Conservation (phyloP, 2,113 vertebrate genomes). For the Ptychochromis oligacanthus region DNA sequence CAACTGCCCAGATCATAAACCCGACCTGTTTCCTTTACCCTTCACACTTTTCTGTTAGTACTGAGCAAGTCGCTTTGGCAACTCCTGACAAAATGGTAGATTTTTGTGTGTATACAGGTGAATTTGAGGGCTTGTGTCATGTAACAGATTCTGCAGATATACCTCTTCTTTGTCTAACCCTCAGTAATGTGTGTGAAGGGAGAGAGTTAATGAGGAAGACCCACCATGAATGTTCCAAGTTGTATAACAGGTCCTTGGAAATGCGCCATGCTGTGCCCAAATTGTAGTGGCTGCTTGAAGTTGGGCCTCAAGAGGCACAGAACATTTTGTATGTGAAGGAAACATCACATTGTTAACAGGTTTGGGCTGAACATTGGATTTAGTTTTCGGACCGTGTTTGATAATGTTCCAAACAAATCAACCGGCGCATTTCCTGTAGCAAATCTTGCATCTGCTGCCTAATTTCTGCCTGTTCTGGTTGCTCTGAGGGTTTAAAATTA, state of each 20-base stretch:
- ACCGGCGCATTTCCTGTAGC: not conserved
- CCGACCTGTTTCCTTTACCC: not conserved
- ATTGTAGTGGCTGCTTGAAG: constrained; percentile 2
- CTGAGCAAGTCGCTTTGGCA: not conserved
- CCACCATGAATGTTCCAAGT: constrained; percentile 1
- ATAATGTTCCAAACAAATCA: not conserved
- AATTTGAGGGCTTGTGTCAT: not conserved
- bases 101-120: not conserved
- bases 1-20: not conserved
- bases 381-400: not conserved
- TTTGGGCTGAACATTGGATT: constrained; percentile 14
- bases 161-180: not conserved
- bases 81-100: not conserved
- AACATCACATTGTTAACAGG: not conserved
- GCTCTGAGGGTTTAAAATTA: not conserved
- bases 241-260: constrained; percentile 12
- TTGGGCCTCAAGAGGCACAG: constrained; percentile 1
- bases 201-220: constrained; percentile 12
- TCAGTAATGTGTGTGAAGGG: not conserved
- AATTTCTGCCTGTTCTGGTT: not conserved
- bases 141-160: not conserved
- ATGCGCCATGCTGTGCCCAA: constrained; percentile 5
- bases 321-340: constrained; percentile 47
- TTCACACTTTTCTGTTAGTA: not conserved
- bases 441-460: not conserved